Percentiles rank a stretch among this genome's conserved stretches.
Conservation (phyloP, 2,797 vertebrate genomes). For the Melanotaenia nigrans region DNA sequence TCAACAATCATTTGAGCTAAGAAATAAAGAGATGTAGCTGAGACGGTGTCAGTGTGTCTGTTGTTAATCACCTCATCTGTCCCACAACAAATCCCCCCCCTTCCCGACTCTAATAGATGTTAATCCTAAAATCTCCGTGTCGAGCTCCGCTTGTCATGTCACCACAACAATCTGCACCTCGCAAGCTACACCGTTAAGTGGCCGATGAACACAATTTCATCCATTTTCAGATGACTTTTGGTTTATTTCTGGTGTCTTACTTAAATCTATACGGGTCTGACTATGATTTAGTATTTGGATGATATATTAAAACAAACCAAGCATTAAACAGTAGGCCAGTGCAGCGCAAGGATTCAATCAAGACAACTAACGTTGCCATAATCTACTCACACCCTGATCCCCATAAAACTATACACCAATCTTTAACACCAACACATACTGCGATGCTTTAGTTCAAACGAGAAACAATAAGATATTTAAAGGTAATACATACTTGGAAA, state of each 20-base stretch:
- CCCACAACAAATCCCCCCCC: slow-evolving; percentile 55
- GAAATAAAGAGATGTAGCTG: slow-evolving; percentile 30
- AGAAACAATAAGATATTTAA: background rate
- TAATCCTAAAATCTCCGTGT: slow-evolving; percentile 78
- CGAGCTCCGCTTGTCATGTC: slow-evolving; percentile 55
- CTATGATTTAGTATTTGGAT: background rate
- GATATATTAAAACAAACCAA: slow-evolving; percentile 7
- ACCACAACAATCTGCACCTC: slow-evolving; percentile 46
- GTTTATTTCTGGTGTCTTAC: background rate
- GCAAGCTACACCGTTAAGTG: slow-evolving; percentile 19
- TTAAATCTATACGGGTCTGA: background rate
- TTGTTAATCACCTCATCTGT: slow-evolving; percentile 72
- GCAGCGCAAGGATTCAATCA: slow-evolving; percentile 39
- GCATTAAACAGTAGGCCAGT: slow-evolving; percentile 64
- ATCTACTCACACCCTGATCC: slow-evolving; percentile 15
- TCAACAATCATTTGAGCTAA: slow-evolving; percentile 46
- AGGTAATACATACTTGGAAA: background rate
- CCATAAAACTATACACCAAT: slow-evolving; percentile 2
- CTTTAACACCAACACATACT: background rate
- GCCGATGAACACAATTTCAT: slow-evolving; percentile 3
- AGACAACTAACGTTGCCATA: slow-evolving; percentile 44
- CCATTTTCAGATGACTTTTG: background rate
- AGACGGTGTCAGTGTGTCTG: slow-evolving; percentile 38
- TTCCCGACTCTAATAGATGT: slow-evolving; percentile 64
- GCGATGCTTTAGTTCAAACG: fast-evolving